Percentiles rank a stretch among this genome's conserved stretches.
phyloP scores from a whole-genome alignment of 2,113 vertebrate genomes.

The Aythya baeri region DNA sequence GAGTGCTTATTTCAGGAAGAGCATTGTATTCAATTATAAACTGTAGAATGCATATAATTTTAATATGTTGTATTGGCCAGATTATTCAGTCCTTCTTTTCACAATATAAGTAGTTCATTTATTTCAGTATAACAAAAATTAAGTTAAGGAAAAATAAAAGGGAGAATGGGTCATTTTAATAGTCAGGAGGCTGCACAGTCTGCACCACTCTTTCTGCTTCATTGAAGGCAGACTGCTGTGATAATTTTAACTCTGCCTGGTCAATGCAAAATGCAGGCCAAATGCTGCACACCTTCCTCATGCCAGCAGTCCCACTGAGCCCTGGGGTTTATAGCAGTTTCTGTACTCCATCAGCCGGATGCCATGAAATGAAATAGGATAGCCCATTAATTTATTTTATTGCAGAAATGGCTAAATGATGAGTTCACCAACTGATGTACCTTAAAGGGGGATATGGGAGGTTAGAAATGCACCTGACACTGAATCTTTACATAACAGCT shows the following conservation, averaged over 20 bases:
- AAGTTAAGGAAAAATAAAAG: slow-evolving; percentile 6
- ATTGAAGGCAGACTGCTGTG: neutral
- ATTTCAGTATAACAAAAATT: neutral
- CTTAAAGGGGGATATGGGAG: neutral
- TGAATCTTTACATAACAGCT: neutral
- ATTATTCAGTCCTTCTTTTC: neutral
- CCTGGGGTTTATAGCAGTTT: neutral
- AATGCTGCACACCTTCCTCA: neutral
- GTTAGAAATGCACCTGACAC: neutral
- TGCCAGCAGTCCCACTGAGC: slow-evolving; percentile 2
- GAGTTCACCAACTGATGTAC: neutral
- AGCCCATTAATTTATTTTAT: slow-evolving; percentile 48
- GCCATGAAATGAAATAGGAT: slow-evolving; percentile 5
- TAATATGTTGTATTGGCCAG: neutral
- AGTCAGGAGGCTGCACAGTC: neutral
- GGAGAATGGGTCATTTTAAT: neutral
- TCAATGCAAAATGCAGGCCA: slow-evolving; percentile 6
- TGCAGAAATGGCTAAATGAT: neutral
- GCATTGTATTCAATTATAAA: slow-evolving; percentile 9
- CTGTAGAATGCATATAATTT: neutral
- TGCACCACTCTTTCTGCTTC: neutral
- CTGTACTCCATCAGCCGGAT: neutral
- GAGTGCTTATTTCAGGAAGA: slow-evolving; percentile 32
- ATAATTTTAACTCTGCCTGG: slow-evolving; percentile 11
- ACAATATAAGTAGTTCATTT: slow-evolving; percentile 1